Conservation (phyloP, 2,113 vertebrate genomes). For the Mesocricetus auratus region DNA sequence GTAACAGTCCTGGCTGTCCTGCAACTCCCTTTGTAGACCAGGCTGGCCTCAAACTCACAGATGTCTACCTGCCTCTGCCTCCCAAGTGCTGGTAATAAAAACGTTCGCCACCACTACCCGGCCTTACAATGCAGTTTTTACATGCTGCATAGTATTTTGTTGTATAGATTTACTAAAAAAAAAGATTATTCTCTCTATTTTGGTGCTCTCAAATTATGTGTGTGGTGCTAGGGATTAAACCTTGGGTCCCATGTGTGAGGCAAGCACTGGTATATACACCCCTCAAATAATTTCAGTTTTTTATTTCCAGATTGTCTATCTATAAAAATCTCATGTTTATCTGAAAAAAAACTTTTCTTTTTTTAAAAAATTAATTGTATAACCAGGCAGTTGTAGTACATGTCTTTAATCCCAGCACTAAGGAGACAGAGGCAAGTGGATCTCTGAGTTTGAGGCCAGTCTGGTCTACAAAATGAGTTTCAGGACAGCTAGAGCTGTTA, state of each 20-base stretch:
- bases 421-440: background rate
- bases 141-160: constrained; percentile 1
- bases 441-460: background rate
- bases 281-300: background rate
- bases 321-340: constrained; percentile 9
- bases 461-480: background rate
- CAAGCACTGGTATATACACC: background rate
- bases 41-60: background rate
- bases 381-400: background rate
- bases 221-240: background rate
- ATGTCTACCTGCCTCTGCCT: background rate
- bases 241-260: background rate
- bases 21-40: background rate
- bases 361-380: background rate
- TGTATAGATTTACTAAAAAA: background rate
- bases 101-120: background rate
- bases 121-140: background rate
- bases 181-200: constrained; percentile 13
- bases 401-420: background rate
- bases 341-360: background rate
- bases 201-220: background rate
- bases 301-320: constrained; percentile 26
- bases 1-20: background rate
- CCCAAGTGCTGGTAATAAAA: background rate
- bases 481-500: background rate